Evolutionary conservation across 2,888 invertebrate species (phyloP).

Genomic region (Orchesella flavescens): DNA sequence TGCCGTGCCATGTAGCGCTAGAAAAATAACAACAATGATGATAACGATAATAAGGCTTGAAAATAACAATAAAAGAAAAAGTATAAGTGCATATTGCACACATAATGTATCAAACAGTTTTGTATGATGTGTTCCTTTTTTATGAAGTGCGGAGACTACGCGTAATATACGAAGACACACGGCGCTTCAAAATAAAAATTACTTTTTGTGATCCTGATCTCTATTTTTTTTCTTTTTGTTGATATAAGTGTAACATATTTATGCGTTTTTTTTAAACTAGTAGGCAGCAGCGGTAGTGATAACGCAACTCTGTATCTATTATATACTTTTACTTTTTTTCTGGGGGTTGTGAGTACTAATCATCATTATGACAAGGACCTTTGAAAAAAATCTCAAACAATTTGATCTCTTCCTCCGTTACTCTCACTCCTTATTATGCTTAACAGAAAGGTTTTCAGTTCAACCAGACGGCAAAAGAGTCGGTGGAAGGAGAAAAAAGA

Average conservation of each 20-base stretch:
- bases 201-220: slow-evolving; percentile 3
- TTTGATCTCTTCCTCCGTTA: background rate
- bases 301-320: background rate
- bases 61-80: slow-evolving; percentile 23
- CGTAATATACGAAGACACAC: too few species aligned
- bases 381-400: background rate
- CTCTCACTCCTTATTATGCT: background rate
- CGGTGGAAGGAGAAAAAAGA: too few species aligned
- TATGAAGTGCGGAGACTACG: background rate
- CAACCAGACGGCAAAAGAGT: too few species aligned
- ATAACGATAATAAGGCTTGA: slow-evolving; percentile 22
- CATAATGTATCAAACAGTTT: background rate
- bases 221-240: slow-evolving; percentile 1
- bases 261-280: slow-evolving; percentile 1
- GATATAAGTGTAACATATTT: slow-evolving; percentile 3
- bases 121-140: background rate
- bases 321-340: slow-evolving; percentile 22
- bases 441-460: too few species aligned
- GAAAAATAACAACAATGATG: slow-evolving; percentile 10
- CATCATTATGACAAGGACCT: slow-evolving; percentile 17
- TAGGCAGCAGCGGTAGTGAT: background rate
- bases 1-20: too few species aligned
- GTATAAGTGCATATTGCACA: slow-evolving; percentile 18
- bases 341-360: background rate
- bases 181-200: background rate